These are phyloP conservation scores for Furcifer pardalis DNA, from an alignment of 2,797 vertebrate genomes.

Conservation along the genomic window DNA sequence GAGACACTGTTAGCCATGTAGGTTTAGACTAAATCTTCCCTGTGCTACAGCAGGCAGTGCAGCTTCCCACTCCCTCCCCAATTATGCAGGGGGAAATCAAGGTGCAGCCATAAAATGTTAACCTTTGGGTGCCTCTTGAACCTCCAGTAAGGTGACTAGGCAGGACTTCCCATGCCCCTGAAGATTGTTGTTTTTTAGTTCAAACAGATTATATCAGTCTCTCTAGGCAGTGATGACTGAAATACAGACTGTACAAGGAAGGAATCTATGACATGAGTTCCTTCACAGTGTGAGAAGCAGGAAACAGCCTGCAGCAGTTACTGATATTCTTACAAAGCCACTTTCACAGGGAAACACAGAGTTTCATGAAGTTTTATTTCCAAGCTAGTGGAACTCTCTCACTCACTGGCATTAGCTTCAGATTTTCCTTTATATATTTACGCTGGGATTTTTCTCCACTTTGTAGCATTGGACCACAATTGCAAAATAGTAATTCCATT, in stretches of 20 bases:
- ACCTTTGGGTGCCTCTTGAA: not conserved
- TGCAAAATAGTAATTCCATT: not conserved
- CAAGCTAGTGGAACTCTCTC: not conserved
- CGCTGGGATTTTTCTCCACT: not conserved
- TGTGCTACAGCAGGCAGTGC: not conserved
- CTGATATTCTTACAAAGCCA: not conserved
- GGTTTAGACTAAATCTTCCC: not conserved
- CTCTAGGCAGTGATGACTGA: constrained; percentile 21
- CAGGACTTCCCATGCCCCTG: constrained; percentile 16
- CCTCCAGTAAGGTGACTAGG: not conserved
- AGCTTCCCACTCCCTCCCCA: too few species aligned
- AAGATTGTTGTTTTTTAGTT: constrained; percentile 1
- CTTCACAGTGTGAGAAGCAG: constrained; percentile 40
- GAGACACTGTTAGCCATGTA: not conserved
- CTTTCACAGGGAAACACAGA: not conserved
- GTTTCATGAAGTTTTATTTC: not conserved
- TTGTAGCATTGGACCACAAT: not conserved
- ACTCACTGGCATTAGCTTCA: not conserved
- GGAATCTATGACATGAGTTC: constrained; percentile 30
- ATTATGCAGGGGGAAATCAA: not conserved
- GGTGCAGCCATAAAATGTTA: not conserved
- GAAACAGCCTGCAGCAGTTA: constrained; percentile 15
- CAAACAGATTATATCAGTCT: constrained; percentile 19
- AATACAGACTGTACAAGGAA: constrained; percentile 24
- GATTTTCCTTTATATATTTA: not conserved